Percentiles rank a stretch among this genome's conserved stretches.
Conservation (phyloP, 2,888 invertebrate species). For the Synanthedon vespiformis region DNA sequence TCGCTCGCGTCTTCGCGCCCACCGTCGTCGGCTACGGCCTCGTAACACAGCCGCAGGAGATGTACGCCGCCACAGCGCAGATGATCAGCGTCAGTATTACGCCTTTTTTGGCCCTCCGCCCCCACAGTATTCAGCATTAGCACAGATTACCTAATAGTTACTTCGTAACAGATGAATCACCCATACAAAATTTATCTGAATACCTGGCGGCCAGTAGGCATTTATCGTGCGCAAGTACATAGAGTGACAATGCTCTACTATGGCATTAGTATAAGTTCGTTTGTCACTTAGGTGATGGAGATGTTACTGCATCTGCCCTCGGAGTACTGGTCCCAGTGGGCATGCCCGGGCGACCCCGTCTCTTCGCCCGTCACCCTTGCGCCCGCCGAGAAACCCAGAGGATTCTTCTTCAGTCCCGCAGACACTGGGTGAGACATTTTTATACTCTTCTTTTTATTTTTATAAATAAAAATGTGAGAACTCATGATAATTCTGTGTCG, state of each 20-base stretch:
- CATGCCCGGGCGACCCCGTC: constrained; percentile 48
- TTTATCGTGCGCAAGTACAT: too few species aligned
- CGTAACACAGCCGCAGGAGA: constrained; percentile 77
- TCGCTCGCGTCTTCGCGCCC: constrained; percentile 93
- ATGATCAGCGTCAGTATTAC: constrained; percentile 74
- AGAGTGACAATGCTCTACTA: too few species aligned
- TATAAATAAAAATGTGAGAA: too few species aligned
- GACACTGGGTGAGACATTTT: constrained; percentile 39
- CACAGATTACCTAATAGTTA: too few species aligned
- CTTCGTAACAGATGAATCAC: too few species aligned
- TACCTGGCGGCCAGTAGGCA: too few species aligned
- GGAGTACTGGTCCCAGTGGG: constrained; percentile 82
- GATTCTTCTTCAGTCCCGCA: constrained; percentile 62
- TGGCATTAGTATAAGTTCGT: constrained; percentile 6
- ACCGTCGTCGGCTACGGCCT: constrained; percentile 92
- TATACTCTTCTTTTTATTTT: not conserved
- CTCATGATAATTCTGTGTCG: too few species aligned
- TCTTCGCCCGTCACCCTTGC: constrained; percentile 11
- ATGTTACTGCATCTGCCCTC: constrained; percentile 76
- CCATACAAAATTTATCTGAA: too few species aligned
- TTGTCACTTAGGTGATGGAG: constrained; percentile 73
- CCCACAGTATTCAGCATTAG: too few species aligned
- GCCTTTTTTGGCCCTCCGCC: too few species aligned
- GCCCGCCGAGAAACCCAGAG: constrained; percentile 27
- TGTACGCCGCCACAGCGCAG: constrained; percentile 82